Evolutionary conservation across 2,113 vertebrate genomes (phyloP).

Genomic region (Synodontis membranacea): DNA sequence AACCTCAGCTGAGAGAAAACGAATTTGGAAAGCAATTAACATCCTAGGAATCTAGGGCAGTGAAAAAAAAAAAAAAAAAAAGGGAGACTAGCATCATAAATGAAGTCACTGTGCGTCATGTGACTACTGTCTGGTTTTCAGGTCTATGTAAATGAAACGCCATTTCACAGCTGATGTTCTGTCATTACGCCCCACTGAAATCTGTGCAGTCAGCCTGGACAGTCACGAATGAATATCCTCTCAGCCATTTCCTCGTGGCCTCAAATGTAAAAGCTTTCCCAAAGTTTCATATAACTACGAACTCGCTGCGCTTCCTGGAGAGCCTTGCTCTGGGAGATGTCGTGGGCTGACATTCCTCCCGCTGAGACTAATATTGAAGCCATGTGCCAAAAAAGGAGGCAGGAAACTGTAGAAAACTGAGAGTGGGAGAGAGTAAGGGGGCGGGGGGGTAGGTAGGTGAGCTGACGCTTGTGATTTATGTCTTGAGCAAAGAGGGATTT

Average conservation of each 20-base stretch:
- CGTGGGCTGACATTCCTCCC: constrained; percentile 31
- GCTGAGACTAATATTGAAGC: constrained; percentile 56
- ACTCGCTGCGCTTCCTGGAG: constrained; percentile 6
- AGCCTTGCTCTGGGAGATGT: constrained; percentile 27
- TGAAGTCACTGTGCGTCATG: neutral
- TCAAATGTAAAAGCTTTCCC: constrained; percentile 4
- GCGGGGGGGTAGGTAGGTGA: constrained; percentile 11
- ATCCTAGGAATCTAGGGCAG: constrained; percentile 42
- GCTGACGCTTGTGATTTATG: constrained; percentile 73
- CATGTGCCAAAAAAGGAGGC: constrained; percentile 32
- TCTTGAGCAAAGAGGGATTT: constrained; percentile 68
- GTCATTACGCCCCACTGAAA: constrained; percentile 12
- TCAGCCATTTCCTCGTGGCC: constrained; percentile 1
- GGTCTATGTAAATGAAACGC: neutral
- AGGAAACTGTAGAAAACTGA: constrained; percentile 39
- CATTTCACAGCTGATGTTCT: constrained; percentile 35
- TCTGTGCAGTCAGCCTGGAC: neutral
- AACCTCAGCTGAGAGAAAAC: constrained; percentile 37
- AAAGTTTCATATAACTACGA: constrained; percentile 29
- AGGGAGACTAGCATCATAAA: constrained; percentile 23
- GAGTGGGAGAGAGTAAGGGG: constrained; percentile 29
- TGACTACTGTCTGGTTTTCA: constrained; percentile 4
- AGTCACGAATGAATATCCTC: constrained; percentile 13
- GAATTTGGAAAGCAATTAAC: constrained; percentile 43
- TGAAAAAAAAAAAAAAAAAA: neutral